Base-by-base conservation (phyloP, 2,113 vertebrate genomes). In the Pseudorasbora parva region DNA sequence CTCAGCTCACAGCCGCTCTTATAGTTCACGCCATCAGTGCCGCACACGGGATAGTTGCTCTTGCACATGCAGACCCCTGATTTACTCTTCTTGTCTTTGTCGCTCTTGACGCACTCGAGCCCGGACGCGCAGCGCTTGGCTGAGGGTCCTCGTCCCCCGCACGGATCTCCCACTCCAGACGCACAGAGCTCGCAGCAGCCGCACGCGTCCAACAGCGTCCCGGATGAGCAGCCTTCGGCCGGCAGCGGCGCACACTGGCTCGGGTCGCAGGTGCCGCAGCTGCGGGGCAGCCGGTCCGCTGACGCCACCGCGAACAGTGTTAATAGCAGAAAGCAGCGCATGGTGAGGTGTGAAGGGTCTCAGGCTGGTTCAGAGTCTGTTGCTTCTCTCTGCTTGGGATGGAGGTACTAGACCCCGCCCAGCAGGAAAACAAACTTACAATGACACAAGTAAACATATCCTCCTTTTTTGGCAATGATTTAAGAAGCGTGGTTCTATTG, bases 41-140 rank as follows among this genome's bases (percentile, higher is more conserved):
- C 97, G 88, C 97, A 98, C 84, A 98, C 97, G 17, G 95, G 94
- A 88, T 96, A 94, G 89, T 92, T 87, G 89, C 81, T 94, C 88
- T 97, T 98, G 87, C 97, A 98, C 41, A 82, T 86, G 86, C 97
- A 98, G 30, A 95, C 90, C 0, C 95, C 95, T 9, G 86, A 71
- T 72, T 88, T 91, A 47, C n/a, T 89, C 88, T 90, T 93, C 87
- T 92, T 93, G 74, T 87, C 82, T 12, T 82, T 33, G 1, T 92
- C 91, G 87, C 90, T 90, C 82, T 87, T 89, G 68, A 89, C 51
- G 86, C 94, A 98, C 93, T 97, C 96, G 83, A 96, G 86, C 8
- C 96, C 95, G 19, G 91, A 8, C 15, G 92, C 95, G 87, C 96
- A 96, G 84, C 94, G 93, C 66, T 88, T 88, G 12, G 88, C 90